A percentile compares a stretch with the other conserved stretches of the same genome.
Evolutionary conservation across 2,113 vertebrate species (phyloP).

Genomic region (Nicator chloris): DNA sequence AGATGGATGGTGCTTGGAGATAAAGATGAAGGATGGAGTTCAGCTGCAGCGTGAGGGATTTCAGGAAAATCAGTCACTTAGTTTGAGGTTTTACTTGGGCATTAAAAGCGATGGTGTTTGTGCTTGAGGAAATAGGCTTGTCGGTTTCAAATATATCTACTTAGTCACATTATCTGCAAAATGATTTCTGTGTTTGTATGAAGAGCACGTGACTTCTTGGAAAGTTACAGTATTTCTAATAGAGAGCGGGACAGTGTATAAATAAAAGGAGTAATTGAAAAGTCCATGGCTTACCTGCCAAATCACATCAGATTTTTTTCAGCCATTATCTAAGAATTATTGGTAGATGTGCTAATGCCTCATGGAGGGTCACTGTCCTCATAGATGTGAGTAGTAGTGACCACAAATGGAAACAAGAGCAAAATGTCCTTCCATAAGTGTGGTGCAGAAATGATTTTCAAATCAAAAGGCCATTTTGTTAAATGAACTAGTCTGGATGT

Average conservation of each 20-base stretch:
- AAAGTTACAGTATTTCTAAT: not conserved
- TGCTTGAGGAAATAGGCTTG: not conserved
- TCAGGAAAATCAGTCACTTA: not conserved
- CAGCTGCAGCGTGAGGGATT: not conserved
- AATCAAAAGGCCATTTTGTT: conserved; percentile 1
- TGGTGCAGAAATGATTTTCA: not conserved
- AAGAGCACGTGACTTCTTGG: not conserved
- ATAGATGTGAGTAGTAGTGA: not conserved
- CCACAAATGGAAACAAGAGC: not conserved
- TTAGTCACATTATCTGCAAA: not conserved
- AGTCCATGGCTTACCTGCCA: not conserved
- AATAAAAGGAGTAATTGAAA: not conserved
- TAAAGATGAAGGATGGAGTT: fast-evolving
- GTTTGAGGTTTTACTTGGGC: not conserved
- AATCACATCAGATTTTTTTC: not conserved
- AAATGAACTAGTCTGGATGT: not conserved
- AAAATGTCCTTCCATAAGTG: not conserved
- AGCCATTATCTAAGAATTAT: not conserved
- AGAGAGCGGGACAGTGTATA: not conserved
- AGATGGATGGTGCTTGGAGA: fast-evolving
- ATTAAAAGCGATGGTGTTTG: not conserved
- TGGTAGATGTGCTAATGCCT: not conserved
- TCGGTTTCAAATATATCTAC: not conserved
- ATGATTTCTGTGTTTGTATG: not conserved
- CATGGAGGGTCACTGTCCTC: not conserved